Percentiles rank a stretch among this genome's conserved stretches.
Evolutionary conservation across 1,140 invertebrate genomes (phyloP).

Genomic region (Zophobas atratus): DNA sequence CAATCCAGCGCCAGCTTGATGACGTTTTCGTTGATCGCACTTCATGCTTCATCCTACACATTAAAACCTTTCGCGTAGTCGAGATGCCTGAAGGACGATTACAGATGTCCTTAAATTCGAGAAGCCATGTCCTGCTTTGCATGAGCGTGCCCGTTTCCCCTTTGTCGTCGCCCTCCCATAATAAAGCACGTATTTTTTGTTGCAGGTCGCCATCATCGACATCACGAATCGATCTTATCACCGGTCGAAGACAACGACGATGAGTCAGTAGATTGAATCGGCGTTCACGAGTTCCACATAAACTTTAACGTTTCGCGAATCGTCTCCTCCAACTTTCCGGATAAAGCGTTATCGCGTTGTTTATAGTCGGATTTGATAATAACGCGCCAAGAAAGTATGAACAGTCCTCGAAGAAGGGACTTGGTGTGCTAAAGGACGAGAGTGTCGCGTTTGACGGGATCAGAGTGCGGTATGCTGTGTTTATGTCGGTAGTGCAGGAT

Average conservation of each 20-base stretch:
- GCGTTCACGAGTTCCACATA: constrained; percentile 35
- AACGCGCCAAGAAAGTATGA: constrained; percentile 19
- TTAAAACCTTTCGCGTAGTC: too few relatives aligned
- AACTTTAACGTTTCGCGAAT: constrained; percentile 31
- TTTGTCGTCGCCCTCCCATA: neutral
- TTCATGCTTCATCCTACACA: too few relatives aligned
- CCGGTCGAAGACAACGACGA: constrained; percentile 22
- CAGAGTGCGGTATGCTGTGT: constrained; percentile 48
- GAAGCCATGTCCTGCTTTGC: too few relatives aligned
- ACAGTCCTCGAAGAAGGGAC: constrained; percentile 5
- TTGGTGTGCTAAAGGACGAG: neutral
- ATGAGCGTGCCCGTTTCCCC: too few relatives aligned
- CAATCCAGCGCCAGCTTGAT: too few relatives aligned
- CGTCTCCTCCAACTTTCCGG: constrained; percentile 37
- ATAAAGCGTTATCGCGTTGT: constrained; percentile 5
- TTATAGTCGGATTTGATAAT: constrained; percentile 13
- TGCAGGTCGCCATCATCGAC: constrained; percentile 15
- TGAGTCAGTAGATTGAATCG: constrained; percentile 45
- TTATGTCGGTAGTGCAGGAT: constrained; percentile 53
- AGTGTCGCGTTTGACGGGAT: constrained; percentile 1
- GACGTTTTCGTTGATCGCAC: too few relatives aligned
- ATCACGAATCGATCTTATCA: constrained; percentile 34
- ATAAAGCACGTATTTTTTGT: constrained; percentile 9
- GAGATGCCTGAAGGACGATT: too few relatives aligned
- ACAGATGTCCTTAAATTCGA: too few relatives aligned